Percentiles rank a stretch among this genome's conserved stretches.
Evolutionary conservation across 2,888 invertebrate genomes (phyloP).

Genomic region (Limnephilus marmoratus): DNA sequence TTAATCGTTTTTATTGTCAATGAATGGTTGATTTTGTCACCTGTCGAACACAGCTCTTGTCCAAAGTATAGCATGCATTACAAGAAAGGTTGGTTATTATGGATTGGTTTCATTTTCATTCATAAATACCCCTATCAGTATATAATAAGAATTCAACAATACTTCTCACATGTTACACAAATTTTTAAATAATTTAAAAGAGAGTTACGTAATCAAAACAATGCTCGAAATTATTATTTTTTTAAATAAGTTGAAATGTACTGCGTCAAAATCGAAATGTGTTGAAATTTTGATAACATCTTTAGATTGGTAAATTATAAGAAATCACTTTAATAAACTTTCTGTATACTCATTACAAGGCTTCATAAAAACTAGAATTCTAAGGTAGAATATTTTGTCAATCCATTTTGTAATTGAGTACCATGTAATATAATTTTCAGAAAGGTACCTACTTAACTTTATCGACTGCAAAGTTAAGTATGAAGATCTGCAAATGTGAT

Average conservation of each 20-base stretch:
- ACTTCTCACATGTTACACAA: not conserved
- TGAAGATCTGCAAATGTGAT: not conserved
- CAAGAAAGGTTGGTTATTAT: not conserved
- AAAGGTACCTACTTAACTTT: not conserved
- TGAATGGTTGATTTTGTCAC: constrained; percentile 8
- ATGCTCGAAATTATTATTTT: not conserved
- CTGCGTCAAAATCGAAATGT: not conserved
- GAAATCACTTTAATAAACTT: not conserved
- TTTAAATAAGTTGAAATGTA: too few species aligned
- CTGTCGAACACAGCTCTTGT: constrained; percentile 2
- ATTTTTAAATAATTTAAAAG: not conserved
- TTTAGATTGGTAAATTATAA: not conserved
- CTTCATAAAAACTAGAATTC: not conserved
- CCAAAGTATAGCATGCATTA: constrained; percentile 7
- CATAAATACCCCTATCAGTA: not conserved
- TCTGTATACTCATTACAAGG: not conserved
- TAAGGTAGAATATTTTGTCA: not conserved
- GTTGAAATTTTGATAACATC: not conserved
- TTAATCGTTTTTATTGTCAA: not conserved
- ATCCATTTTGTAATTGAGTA: not conserved
- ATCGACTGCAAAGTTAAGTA: not conserved
- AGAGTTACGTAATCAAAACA: not conserved
- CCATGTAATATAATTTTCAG: not conserved
- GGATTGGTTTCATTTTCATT: not conserved
- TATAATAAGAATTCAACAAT: not conserved